Percentiles rank a stretch among this genome's conserved stretches.
Conservation (phyloP, 2,888 invertebrate species). For the Luperina testacea region DNA sequence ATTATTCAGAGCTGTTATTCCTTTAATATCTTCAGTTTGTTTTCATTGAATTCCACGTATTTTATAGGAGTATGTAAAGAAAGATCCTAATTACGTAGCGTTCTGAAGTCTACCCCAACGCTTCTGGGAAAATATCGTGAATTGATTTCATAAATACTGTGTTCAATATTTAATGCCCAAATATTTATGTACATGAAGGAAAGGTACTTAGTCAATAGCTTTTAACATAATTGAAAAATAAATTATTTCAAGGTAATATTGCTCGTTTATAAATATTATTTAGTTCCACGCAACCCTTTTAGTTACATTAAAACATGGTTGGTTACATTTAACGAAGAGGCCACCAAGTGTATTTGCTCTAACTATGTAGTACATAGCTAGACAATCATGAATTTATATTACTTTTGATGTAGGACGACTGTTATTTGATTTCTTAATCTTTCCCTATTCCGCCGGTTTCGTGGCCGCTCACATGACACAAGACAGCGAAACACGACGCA, state of each 20-base stretch:
- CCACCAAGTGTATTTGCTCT: neutral
- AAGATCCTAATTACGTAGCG: neutral
- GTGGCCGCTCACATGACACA: no score
- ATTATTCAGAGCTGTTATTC: neutral
- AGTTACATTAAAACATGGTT: conserved; percentile 22
- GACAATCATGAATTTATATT: neutral
- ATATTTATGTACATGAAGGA: neutral
- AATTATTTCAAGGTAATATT: neutral
- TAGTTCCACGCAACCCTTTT: conserved; percentile 25
- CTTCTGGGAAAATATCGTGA: neutral
- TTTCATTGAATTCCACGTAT: neutral
- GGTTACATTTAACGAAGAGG: conserved; percentile 1
- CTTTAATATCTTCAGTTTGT: neutral
- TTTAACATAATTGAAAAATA: conserved; percentile 16
- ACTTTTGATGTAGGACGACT: neutral
- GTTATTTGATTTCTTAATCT: neutral
- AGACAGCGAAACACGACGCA: no score
- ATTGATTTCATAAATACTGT: no score
- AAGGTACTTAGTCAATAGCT: neutral
- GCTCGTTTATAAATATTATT: neutral
- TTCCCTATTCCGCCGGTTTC: neutral
- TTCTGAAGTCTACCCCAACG: neutral
- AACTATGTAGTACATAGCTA: neutral
- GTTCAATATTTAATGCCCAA: neutral
- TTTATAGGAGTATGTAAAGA: neutral